Evolutionary conservation across 2,113 vertebrate species (phyloP), one percentile per base, ranked within the genome.

Genomic region (Butastur rufipennis): DNA sequence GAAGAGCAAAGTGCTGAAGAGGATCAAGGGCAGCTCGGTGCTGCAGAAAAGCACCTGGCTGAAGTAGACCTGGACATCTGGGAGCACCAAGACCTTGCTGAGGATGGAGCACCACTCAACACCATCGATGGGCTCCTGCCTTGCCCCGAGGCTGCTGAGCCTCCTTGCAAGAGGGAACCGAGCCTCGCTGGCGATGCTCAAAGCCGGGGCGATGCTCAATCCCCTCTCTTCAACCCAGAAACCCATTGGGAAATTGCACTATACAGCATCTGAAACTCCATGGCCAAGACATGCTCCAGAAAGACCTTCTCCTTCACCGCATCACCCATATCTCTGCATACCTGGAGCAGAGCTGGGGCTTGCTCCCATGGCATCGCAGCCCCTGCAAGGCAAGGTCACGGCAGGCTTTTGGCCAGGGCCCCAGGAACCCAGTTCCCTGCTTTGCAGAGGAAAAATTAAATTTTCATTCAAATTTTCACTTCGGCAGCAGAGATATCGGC

Each of bases 391-490:
- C n/a, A 25, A 43, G 53, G 75, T 65, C 91, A 58, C 0, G 0
- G 31, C 15, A 3, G 66, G 65, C 45, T 81, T 67, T 56, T 8
- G 7, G 7, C 13, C 1, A 3, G 13, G 32, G 19, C 86, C 70
- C 81, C 10, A 17, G 71, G 86, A 93, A 52, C 40, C 62, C 2
- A 1, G 22, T 63, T 26, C 47, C 62, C 82, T 1, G 34, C 88
- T 81, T 72, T 42, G 80, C 0, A 0, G 40, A 31, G 58, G 65
- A 50, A 88, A 95, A 78, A 95, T 92, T 77, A 88, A 89, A 81
- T 95, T 97, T 92, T 81, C 71, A 61, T 83, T 96, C 93, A 75
- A 95, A 94, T 95, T 95, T 92, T 94, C 91, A 90, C 96, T 96
- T 92, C 0, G 3, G 73, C 86, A 43, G 88, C 93, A 55, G 63